Evolutionary conservation across 2,797 vertebrate species (phyloP).

Genomic region (Alexandromys oeconomus): DNA sequence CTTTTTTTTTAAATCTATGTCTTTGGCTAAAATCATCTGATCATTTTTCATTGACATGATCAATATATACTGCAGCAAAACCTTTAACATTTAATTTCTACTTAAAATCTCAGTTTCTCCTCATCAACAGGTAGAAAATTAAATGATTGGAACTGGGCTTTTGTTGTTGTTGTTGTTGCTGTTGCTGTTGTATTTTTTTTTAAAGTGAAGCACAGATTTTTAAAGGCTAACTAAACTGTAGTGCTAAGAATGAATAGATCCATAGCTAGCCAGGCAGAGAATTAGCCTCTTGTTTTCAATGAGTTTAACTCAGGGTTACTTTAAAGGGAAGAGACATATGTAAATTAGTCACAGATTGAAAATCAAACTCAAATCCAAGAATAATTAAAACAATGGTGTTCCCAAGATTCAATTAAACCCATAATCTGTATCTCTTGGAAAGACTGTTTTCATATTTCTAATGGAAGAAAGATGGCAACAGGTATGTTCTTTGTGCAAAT

Average conservation of each 20-base stretch:
- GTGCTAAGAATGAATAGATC: not conserved
- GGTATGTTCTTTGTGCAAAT: not conserved
- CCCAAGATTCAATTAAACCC: not conserved
- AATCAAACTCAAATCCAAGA: constrained; percentile 9
- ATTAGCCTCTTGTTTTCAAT: not conserved
- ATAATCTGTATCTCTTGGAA: not conserved
- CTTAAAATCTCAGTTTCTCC: constrained; percentile 12
- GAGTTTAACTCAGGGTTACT: not conserved
- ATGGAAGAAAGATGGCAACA: not conserved
- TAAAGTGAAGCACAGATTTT: not conserved
- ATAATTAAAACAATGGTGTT: not conserved
- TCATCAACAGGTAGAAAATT: constrained; percentile 1
- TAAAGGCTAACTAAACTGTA: constrained; percentile 18
- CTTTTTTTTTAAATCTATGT: not conserved
- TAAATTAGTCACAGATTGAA: not conserved
- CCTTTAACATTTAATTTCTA: not conserved
- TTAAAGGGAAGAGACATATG: not conserved
- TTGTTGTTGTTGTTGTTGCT: no score
- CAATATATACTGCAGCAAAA: constrained; percentile 7
- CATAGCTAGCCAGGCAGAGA: not conserved
- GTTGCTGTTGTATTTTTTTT: not conserved
- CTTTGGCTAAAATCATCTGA: not conserved
- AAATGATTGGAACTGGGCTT: not conserved
- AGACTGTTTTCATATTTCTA: not conserved
- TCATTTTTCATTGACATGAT: constrained; percentile 26